Conservation (phyloP, 2,888 invertebrate genomes). For the Cheilosia grossa region DNA sequence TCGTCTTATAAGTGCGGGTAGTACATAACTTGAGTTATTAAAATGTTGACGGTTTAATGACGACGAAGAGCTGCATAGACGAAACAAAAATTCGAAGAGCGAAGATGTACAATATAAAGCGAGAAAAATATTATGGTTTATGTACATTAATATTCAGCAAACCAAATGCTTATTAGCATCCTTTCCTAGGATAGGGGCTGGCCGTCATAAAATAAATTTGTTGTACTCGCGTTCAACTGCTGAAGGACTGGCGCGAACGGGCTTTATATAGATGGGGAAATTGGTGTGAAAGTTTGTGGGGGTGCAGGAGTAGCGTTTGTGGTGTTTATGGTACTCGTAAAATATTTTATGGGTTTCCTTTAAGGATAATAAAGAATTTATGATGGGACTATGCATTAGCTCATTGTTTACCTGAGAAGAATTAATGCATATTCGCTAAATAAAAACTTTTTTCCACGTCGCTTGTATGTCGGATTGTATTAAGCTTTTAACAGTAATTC, state of each 20-base stretch:
- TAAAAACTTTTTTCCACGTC: slow-evolving; percentile 38
- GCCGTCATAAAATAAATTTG: slow-evolving; percentile 66
- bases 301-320: slow-evolving; percentile 27
- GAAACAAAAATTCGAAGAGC: slow-evolving; percentile 26
- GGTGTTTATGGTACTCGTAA: slow-evolving; percentile 67
- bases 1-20: slow-evolving; percentile 61
- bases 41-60: slow-evolving; percentile 70
- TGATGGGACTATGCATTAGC: slow-evolving; percentile 69
- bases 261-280: neutral
- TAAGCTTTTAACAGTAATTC: slow-evolving; percentile 51
- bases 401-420: slow-evolving; percentile 73
- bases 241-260: slow-evolving; percentile 38
- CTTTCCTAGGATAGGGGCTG: slow-evolving; percentile 54
- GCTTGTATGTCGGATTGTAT: neutral
- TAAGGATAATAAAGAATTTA: slow-evolving; percentile 75
- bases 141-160: slow-evolving; percentile 73
- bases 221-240: slow-evolving; percentile 54
- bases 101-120: neutral
- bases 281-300: slow-evolving; percentile 13
- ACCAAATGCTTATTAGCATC: slow-evolving; percentile 73
- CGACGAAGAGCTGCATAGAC: slow-evolving; percentile 42
- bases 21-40: slow-evolving; percentile 68
- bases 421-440: slow-evolving; percentile 66
- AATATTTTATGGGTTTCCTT: slow-evolving; percentile 73
- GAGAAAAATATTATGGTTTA: slow-evolving; percentile 69